Evolutionary conservation across 2,888 invertebrate genomes (phyloP).

Genomic region (Spatulosminthurus flaviceps): DNA sequence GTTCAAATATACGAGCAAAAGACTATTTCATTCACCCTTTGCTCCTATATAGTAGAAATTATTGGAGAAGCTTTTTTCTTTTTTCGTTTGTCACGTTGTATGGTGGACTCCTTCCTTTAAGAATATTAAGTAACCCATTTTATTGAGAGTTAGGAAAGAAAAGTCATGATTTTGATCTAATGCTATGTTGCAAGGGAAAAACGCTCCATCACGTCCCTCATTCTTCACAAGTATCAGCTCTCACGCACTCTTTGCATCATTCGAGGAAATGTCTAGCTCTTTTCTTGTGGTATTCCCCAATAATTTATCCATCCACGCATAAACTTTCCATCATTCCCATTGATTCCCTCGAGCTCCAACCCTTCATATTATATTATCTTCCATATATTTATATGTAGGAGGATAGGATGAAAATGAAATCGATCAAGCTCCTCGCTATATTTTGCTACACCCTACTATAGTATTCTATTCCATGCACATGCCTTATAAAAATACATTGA

Average conservation of each 20-base stretch:
- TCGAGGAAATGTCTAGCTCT: not conserved
- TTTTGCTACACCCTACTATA: not conserved
- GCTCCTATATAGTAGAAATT: not conserved
- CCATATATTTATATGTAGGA: constrained; percentile 6
- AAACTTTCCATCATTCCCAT: not conserved
- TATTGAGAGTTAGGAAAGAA: constrained; percentile 11
- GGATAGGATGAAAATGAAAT: constrained; percentile 23
- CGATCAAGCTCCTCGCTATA: constrained; percentile 20
- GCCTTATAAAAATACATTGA: too few relatives aligned
- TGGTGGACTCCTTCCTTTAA: not conserved
- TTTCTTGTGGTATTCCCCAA: too few relatives aligned
- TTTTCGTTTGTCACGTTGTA: not conserved
- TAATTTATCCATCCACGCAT: not conserved
- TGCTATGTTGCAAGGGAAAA: not conserved
- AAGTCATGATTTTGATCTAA: constrained; percentile 28
- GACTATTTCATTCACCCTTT: not conserved
- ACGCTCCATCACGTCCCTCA: constrained; percentile 31
- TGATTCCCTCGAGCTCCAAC: not conserved
- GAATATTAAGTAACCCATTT: constrained; percentile 30
- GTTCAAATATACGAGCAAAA: not conserved
- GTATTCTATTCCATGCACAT: too few relatives aligned
- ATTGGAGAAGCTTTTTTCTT: too few relatives aligned
- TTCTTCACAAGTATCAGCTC: constrained; percentile 7
- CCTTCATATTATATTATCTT: too few relatives aligned
- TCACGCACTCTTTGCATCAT: constrained; percentile 4